These are phyloP conservation scores for Acronicta leporina DNA, from an alignment of 2,888 invertebrate genomes.

Conservation along the genomic window DNA sequence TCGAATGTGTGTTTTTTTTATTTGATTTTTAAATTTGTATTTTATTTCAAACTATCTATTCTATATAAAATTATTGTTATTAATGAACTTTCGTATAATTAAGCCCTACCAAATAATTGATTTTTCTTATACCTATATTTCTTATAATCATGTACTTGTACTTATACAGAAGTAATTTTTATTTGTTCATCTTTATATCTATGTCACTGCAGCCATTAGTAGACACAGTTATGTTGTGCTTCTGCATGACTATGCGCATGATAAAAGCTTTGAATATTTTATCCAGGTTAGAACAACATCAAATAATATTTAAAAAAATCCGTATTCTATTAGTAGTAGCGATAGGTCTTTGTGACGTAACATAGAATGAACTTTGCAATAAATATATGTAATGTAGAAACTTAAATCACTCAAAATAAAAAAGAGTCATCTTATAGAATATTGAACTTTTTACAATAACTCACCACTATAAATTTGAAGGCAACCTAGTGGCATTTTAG, in stretches of 20 bases:
- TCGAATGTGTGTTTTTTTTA: too few relatives aligned
- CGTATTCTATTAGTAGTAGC: conserved; percentile 17
- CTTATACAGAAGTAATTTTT: conserved; percentile 4
- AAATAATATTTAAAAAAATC: conserved; percentile 18
- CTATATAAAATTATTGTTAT: too few relatives aligned
- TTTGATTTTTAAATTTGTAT: too few relatives aligned
- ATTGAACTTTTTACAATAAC: conserved; percentile 2
- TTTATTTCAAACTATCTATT: too few relatives aligned
- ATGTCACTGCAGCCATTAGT: conserved; percentile 18
- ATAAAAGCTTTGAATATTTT: conserved; percentile 23
- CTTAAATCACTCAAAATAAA: too few relatives aligned
- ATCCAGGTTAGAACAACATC: conserved; percentile 13
- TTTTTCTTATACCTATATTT: too few relatives aligned
- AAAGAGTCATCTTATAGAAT: background rate
- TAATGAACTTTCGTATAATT: too few relatives aligned
- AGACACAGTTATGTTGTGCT: conserved; percentile 18
- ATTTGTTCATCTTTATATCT: conserved; percentile 3
- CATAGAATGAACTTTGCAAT: conserved; percentile 15
- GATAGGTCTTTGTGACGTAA: conserved; percentile 18
- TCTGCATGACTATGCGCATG: too few relatives aligned
- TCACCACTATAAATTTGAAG: conserved; percentile 12
- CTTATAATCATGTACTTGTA: background rate
- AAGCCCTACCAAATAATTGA: too few relatives aligned
- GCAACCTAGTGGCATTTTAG: conserved; percentile 22
- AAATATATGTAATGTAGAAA: conserved; percentile 8